Percentiles rank a stretch among this genome's conserved stretches.
phyloP scores from a whole-genome alignment of 2,113 vertebrate genomes.

The Pandion haliaetus region DNA sequence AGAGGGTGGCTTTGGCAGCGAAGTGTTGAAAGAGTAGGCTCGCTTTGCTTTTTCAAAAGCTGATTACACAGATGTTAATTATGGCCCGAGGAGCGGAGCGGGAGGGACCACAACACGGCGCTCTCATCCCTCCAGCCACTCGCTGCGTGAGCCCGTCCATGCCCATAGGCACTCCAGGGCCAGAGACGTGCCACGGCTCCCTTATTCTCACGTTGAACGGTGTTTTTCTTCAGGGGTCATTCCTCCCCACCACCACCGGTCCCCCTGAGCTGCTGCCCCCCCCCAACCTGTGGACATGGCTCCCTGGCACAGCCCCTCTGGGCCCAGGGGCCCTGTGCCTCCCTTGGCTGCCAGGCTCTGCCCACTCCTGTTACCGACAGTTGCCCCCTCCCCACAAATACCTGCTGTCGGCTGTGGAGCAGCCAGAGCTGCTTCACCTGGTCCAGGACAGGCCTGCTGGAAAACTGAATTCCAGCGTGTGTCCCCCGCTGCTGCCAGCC shows the following conservation, averaged over 20 bases:
- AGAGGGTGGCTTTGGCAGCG: neutral
- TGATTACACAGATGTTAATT: neutral
- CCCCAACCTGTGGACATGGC: accelerated
- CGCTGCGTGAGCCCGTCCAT: accelerated
- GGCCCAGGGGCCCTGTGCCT: neutral
- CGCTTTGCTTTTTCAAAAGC: neutral
- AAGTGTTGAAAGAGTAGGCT: neutral
- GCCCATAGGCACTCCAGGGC: neutral
- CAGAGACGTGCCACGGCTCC: neutral
- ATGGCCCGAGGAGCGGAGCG: neutral
- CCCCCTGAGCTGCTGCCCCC: neutral
- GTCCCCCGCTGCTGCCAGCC: neutral
- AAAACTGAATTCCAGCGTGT: neutral
- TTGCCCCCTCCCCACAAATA: neutral
- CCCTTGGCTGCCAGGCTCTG: neutral
- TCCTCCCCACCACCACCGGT: neutral
- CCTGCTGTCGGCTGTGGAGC: neutral
- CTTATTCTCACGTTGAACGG: neutral
- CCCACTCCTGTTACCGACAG: accelerated
- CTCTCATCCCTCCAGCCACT: neutral
- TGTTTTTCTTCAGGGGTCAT: neutral
- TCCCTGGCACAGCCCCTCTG: neutral
- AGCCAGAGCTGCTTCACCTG: neutral
- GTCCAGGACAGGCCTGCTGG: neutral
- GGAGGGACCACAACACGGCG: accelerated